These are phyloP conservation scores for Chironex yamaguchii DNA, from an alignment of 30 jellyfish, hydroid and myxozoan species.

Conservation along the genomic window DNA sequence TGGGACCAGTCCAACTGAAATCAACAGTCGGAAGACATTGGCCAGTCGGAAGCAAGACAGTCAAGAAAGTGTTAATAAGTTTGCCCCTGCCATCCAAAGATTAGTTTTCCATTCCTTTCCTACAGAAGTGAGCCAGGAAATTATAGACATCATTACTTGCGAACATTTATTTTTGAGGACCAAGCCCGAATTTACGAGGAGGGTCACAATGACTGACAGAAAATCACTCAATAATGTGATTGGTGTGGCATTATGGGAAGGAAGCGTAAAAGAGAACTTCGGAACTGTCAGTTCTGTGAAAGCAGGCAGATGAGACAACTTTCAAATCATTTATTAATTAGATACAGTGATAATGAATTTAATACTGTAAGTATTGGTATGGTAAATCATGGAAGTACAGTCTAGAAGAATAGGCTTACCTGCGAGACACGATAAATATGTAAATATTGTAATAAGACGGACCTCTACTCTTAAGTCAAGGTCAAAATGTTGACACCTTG, in stretches of 20 bases:
- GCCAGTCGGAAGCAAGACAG: slow-evolving; percentile 47
- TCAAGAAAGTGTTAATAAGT: slow-evolving; percentile 29
- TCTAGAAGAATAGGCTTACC: not conserved
- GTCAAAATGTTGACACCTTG: too few species aligned
- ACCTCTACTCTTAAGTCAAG: not conserved
- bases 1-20: not conserved
- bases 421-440: slow-evolving; percentile 16
- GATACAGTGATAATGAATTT: not conserved
- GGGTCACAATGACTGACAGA: slow-evolving; percentile 49
- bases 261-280: not conserved
- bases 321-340: slow-evolving; percentile 6
- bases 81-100: slow-evolving; percentile 65
- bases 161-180: slow-evolving; percentile 31
- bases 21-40: too few species aligned
- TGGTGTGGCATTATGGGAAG: slow-evolving; percentile 20
- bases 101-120: slow-evolving; percentile 43
- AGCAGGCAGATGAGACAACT: slow-evolving; percentile 22
- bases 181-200: not conserved
- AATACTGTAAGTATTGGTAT: not conserved
- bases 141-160: slow-evolving; percentile 32
- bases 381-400: not conserved
- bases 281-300: not conserved
- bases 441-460: slow-evolving; percentile 40
- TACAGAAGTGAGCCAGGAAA: not conserved
- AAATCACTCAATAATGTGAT: slow-evolving; percentile 10